Evolutionary conservation across 2,113 vertebrate genomes (phyloP).

Genomic region (Mugil cephalus): DNA sequence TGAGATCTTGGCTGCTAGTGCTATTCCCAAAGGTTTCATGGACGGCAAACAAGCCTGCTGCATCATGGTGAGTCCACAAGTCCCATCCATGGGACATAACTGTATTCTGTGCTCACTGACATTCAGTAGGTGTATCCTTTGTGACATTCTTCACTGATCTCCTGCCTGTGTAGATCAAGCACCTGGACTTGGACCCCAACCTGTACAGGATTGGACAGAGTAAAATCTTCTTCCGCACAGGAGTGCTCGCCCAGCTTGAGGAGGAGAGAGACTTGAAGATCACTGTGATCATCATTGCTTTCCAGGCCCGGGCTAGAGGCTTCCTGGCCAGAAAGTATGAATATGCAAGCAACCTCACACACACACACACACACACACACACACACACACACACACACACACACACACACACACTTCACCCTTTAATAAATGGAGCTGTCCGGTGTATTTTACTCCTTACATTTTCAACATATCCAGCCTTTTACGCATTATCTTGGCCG

Average conservation of each 20-base stretch:
- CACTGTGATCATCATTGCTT: conserved; percentile 95
- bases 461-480: neutral
- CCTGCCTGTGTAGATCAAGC: conserved; percentile 87
- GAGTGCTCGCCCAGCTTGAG: conserved; percentile 95
- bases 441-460: neutral
- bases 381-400: too few species aligned
- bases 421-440: neutral
- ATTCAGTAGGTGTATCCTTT: too few species aligned
- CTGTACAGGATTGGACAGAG: conserved; percentile 96
- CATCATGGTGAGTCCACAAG: conserved; percentile 88
- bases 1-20: conserved; percentile 93
- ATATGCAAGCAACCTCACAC: neutral
- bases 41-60: conserved; percentile 98
- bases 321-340: conserved; percentile 95
- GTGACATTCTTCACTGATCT: conserved; percentile 8
- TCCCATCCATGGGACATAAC: rapidly evolving
- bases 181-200: conserved; percentile 96
- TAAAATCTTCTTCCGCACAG: conserved; percentile 98
- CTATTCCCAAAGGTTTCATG: conserved; percentile 99
- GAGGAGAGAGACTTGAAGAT: conserved; percentile 97
- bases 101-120: neutral
- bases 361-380: neutral
- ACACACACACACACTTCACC: neutral
- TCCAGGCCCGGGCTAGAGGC: conserved; percentile 93
- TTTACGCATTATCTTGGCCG: neutral